Evolutionary conservation across 2,797 vertebrate genomes (phyloP).

Genomic region (Meriones psammophilus): DNA sequence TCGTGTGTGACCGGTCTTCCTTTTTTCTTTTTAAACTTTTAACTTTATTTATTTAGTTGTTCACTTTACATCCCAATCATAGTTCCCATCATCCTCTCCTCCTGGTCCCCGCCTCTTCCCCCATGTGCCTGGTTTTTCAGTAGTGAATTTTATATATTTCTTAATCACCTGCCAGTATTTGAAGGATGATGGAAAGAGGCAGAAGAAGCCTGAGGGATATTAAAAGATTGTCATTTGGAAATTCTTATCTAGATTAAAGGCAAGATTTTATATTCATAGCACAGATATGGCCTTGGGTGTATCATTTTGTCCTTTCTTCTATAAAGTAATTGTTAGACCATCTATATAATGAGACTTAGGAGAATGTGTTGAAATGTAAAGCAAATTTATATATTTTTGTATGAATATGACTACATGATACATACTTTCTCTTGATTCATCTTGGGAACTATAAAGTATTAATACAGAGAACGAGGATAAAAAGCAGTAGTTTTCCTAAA

Average conservation of each 20-base stretch:
- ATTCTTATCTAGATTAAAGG: constrained; percentile 1
- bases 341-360: neutral
- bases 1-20: no score
- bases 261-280: constrained; percentile 45
- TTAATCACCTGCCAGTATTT: constrained; percentile 20
- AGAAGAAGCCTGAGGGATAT: neutral
- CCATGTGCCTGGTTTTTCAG: neutral
- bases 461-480: neutral
- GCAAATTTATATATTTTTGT: neutral
- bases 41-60: no score
- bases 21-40: no score
- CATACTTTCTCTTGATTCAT: neutral
- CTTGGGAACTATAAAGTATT: neutral
- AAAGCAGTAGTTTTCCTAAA: neutral
- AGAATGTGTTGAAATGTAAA: neutral
- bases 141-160: neutral
- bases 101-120: no score
- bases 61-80: no score
- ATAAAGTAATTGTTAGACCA: constrained; percentile 14
- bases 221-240: constrained; percentile 18
- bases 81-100: no score
- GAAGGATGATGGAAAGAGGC: neutral
- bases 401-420: neutral
- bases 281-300: neutral
- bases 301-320: neutral